Conservation (phyloP, 2,888 invertebrate species). For the Drosophila gaucha region DNA sequence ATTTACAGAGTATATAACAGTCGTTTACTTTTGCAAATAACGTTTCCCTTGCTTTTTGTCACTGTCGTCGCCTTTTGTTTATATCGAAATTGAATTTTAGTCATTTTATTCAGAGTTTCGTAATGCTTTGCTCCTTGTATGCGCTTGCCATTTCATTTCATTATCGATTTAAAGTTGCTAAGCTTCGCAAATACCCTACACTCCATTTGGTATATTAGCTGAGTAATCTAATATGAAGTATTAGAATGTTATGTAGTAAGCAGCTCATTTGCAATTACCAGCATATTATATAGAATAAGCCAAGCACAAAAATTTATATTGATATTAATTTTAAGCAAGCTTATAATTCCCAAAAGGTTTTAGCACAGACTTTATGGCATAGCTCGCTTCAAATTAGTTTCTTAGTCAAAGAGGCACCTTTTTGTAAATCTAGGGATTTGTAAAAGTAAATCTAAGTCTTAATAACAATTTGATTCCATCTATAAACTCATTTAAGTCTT, state of each 20-base stretch:
- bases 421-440: conserved; percentile 14
- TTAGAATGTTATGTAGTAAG: neutral
- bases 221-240: neutral
- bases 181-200: conserved; percentile 29
- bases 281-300: neutral
- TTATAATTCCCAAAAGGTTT: conserved; percentile 1
- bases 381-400: neutral
- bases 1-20: conserved; percentile 9
- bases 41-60: conserved; percentile 1
- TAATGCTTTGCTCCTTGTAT: conserved; percentile 19
- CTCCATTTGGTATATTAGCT: neutral
- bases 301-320: neutral
- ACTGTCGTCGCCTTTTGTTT: conserved; percentile 65
- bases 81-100: conserved; percentile 74
- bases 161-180: conserved; percentile 63
- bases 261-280: neutral
- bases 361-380: neutral
- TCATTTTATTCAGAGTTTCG: conserved; percentile 47
- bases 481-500: conserved; percentile 14
- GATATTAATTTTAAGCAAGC: neutral
- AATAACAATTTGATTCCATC: neutral
- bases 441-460: no score
- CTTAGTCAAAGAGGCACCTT: neutral
- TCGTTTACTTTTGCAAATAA: neutral
- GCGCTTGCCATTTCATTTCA: conserved; percentile 57